Conservation (phyloP, 2,888 invertebrate genomes). For the Dyspetes luteomarginatus region DNA sequence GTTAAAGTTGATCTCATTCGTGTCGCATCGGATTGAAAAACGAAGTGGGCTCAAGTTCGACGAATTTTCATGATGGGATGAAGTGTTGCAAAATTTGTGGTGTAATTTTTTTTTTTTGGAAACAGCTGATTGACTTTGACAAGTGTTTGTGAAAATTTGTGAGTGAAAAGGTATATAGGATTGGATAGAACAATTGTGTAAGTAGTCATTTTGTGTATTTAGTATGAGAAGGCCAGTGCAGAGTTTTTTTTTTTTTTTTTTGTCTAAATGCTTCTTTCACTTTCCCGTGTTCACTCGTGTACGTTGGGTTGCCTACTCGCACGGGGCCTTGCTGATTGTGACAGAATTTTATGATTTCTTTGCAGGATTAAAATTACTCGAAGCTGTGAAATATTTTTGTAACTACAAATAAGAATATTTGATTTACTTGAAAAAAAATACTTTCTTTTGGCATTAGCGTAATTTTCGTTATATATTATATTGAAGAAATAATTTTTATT, state of each 20-base stretch:
- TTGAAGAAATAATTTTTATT: too few relatives aligned
- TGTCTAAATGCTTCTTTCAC: too few relatives aligned
- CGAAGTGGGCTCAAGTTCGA: background rate
- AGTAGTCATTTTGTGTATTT: conserved; percentile 5
- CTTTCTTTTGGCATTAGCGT: too few relatives aligned
- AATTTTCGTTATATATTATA: too few relatives aligned
- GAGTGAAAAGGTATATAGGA: background rate
- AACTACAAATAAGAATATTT: too few relatives aligned
- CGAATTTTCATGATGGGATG: background rate
- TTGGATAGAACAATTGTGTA: conserved; percentile 21
- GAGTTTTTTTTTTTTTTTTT: too few relatives aligned
- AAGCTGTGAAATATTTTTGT: too few relatives aligned
- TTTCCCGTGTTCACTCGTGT: conserved; percentile 7
- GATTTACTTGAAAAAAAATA: too few relatives aligned
- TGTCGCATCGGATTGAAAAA: background rate
- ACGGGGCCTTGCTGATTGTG: background rate
- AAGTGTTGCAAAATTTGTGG: background rate
- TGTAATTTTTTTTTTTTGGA: background rate
- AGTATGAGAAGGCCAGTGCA: background rate
- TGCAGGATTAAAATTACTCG: background rate
- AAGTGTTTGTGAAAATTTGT: background rate
- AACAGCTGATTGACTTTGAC: background rate
- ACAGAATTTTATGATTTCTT: background rate
- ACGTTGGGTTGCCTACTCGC: conserved; percentile 28
- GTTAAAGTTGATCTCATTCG: conserved; percentile 8